These are phyloP conservation scores for Anoplopoma fimbria DNA, from an alignment of 2,113 vertebrate species.

Conservation along the genomic window DNA sequence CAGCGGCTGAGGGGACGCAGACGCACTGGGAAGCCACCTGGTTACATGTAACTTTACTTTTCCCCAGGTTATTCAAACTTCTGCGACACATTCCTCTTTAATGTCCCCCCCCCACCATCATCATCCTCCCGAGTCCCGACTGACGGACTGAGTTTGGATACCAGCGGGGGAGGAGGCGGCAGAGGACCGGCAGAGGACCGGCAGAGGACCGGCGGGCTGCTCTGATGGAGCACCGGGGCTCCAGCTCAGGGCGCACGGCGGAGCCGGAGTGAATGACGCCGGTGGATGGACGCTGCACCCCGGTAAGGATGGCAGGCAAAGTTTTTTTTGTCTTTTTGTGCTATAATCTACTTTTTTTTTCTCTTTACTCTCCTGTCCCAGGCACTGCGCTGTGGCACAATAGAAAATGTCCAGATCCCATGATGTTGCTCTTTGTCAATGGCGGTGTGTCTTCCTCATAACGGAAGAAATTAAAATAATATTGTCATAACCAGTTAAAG, in stretches of 20 bases:
- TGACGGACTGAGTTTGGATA: constrained; percentile 73
- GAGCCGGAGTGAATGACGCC: constrained; percentile 74
- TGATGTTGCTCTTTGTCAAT: constrained; percentile 56
- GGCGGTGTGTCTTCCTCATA: constrained; percentile 34
- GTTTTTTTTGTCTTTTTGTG: constrained; percentile 43
- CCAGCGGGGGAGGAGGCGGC: constrained; percentile 47
- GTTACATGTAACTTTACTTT: constrained; percentile 68
- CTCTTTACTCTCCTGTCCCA: constrained; percentile 20
- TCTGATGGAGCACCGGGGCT: constrained; percentile 76
- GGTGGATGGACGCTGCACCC: constrained; percentile 76
- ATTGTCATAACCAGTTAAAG: not conserved
- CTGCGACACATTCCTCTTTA: constrained; percentile 4
- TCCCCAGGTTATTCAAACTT: constrained; percentile 62
- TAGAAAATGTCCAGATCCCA: constrained; percentile 47
- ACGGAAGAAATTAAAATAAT: not conserved
- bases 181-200: constrained; percentile 55
- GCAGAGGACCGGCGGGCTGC: constrained; percentile 65
- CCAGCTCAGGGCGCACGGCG: constrained; percentile 76
- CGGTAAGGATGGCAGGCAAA: constrained; percentile 70
- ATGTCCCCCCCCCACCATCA: not conserved
- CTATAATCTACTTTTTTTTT: constrained; percentile 56
- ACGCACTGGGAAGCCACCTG: constrained; percentile 41
- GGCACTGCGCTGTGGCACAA: constrained; percentile 28
- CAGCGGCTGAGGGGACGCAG: constrained; percentile 60
- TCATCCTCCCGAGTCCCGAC: constrained; percentile 20